Evolutionary conservation across 2,888 invertebrate species (phyloP), one percentile per base, ranked within the genome.

Genomic region (Eurois occulta): DNA sequence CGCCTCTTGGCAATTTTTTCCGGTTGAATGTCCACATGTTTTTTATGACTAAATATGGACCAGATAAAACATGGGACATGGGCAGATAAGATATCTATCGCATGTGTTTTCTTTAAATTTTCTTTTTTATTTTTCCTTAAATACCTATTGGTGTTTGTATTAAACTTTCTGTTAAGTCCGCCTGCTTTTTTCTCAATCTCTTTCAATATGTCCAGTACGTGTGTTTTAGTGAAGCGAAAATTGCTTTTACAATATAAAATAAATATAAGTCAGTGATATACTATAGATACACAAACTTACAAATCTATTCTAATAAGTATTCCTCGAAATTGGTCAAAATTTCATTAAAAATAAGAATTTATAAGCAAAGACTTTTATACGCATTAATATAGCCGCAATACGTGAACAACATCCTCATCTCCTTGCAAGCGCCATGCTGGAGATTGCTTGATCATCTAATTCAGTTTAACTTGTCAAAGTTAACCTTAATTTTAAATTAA

Each of bases 221-320:
- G 35, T 43, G 18, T 43, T 73, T 41, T 43, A 2, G 24, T 43
- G 64, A 32, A 64, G 21, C 28, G 3, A n/a, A 48, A 52, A 46
- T 28, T 73, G 46, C 10, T 24, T 62, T 74, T 74, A 1, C 18
- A 48, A 32, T 3, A 35, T 69, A n/a, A 52, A 52, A 74, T 60
- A 41, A 41, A 75, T 52, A 73, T 55, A n/a, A n/a, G n/a, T 41
- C 66, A 67, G 38, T 41, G 18, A 28, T 7, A 21, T 55, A n/a
- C 3, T 46, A 60, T 7, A 60, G 13, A n/a, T n/a, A n/a, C 38
- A 13, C 8, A 21, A 41, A 10, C 28, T 75, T 41, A 38, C 3
- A n/a, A 74, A 46, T 60, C n/a, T 38, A 24, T 38, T 38, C 1
- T 60, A 35, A 21, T 48, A 74, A 7, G 13, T 38, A 75, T 64